A percentile compares a stretch with the other conserved stretches of the same genome.
phyloP scores from a whole-genome alignment of 2,113 vertebrate genomes.

The Ammodytes marinus region DNA sequence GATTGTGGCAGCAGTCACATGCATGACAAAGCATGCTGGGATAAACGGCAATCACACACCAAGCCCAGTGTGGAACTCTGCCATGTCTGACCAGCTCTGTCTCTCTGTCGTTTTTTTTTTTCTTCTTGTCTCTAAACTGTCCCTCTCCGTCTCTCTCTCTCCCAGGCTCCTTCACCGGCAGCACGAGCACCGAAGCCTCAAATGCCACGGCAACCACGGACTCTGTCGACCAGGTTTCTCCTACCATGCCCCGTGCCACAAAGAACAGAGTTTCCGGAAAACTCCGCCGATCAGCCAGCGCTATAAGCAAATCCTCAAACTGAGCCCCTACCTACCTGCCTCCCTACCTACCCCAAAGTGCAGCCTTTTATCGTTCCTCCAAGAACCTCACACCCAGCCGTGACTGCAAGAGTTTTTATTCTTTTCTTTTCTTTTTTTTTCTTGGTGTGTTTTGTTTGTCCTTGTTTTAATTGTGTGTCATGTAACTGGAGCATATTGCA shows the following conservation, averaged over 20 bases:
- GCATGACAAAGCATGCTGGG: constrained; percentile 77
- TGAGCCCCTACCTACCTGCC: constrained; percentile 61
- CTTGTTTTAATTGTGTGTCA: constrained; percentile 47
- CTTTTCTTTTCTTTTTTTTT: background rate
- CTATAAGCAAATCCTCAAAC: constrained; percentile 86
- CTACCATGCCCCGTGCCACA: constrained; percentile 79
- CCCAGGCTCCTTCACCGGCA: constrained; percentile 89
- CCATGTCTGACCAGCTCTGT: constrained; percentile 18
- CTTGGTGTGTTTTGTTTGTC: constrained; percentile 2
- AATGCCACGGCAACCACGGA: constrained; percentile 56
- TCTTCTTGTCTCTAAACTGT: constrained; percentile 16
- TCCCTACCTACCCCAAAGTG: background rate
- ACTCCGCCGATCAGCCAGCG: constrained; percentile 82
- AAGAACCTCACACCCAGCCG: constrained; percentile 65
- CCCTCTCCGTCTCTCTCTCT: constrained; percentile 32
- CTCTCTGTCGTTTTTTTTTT: background rate
- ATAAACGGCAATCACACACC: constrained; percentile 24
- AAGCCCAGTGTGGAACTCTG: background rate
- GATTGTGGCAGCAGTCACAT: constrained; percentile 48
- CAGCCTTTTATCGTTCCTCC: constrained; percentile 66
- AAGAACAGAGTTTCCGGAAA: constrained; percentile 84
- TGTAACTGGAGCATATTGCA: constrained; percentile 73
- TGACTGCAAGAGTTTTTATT: constrained; percentile 62
- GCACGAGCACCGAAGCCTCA: constrained; percentile 80
- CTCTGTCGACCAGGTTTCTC: constrained; percentile 79